Evolutionary conservation across 2,888 invertebrate genomes (phyloP).

Genomic region (Drosophila greeni): DNA sequence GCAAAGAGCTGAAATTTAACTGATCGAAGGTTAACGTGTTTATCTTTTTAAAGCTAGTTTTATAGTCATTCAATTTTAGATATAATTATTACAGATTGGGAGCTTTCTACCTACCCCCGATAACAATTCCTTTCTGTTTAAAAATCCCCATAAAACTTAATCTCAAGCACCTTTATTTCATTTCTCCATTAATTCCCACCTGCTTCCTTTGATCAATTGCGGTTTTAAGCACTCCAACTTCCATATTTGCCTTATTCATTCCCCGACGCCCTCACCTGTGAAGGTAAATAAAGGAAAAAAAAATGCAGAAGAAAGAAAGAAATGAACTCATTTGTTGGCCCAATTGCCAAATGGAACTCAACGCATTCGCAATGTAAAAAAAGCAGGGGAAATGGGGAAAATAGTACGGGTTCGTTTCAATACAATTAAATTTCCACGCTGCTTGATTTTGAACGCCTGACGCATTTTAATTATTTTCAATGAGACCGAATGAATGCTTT

Average conservation of each 20-base stretch:
- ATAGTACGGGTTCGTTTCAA: slow-evolving; percentile 41
- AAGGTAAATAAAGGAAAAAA: slow-evolving; percentile 1
- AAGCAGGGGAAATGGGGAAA: background rate
- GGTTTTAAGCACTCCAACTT: slow-evolving; percentile 20
- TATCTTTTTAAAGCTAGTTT: no score
- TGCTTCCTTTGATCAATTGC: slow-evolving; percentile 27
- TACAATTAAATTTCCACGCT: slow-evolving; percentile 72
- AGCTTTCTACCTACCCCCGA: background rate
- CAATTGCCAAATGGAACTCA: slow-evolving; percentile 44
- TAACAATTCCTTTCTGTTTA: background rate
- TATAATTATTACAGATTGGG: background rate
- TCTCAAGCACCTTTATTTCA: slow-evolving; percentile 1
- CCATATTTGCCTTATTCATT: slow-evolving; percentile 23
- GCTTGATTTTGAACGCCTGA: slow-evolving; percentile 70
- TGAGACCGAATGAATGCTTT: slow-evolving; percentile 67
- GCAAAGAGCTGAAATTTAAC: background rate
- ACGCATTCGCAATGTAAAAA: slow-evolving; percentile 23
- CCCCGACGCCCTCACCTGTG: slow-evolving; percentile 15
- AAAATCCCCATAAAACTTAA: background rate
- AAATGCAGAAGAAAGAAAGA: slow-evolving; percentile 3
- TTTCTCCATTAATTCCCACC: slow-evolving; percentile 12
- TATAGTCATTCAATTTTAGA: background rate
- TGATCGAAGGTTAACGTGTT: no score
- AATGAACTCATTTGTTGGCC: slow-evolving; percentile 38
- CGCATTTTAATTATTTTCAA: slow-evolving; percentile 73